A percentile compares a stretch with the other conserved stretches of the same genome.
These are phyloP conservation scores for Laupala kohalensis DNA, from an alignment of 1,140 invertebrate species.

Conservation along the genomic window DNA sequence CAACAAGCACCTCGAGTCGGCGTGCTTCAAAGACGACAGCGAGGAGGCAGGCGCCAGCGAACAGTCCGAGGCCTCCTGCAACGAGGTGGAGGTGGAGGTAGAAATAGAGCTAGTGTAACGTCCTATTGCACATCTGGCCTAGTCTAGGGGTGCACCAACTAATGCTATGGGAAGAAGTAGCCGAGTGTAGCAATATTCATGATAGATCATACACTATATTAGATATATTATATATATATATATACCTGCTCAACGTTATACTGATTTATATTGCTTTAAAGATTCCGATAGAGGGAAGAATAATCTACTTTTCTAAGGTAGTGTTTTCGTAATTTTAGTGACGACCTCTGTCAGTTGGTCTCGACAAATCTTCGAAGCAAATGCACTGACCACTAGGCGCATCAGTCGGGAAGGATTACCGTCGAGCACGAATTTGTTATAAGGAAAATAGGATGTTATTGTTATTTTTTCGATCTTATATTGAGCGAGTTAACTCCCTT, in stretches of 20 bases:
- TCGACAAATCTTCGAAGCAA: too few relatives aligned
- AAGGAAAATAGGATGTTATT: too few relatives aligned
- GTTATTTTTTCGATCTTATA: too few relatives aligned
- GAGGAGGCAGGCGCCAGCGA: neutral
- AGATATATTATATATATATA: too few relatives aligned
- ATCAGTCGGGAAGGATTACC: too few relatives aligned
- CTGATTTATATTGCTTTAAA: neutral
- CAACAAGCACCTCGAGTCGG: constrained; percentile 96
- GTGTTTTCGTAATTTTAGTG: neutral
- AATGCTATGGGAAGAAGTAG: neutral
- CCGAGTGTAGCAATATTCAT: neutral
- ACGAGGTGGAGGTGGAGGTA: constrained; percentile 5
- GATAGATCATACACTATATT: neutral
- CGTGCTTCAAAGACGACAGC: constrained; percentile 69
- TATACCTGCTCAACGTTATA: neutral
- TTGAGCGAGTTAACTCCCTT: too few relatives aligned
- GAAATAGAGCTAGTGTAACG: neutral
- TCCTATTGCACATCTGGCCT: neutral
- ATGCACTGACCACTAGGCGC: too few relatives aligned
- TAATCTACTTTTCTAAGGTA: neutral
- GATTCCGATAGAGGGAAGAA: neutral
- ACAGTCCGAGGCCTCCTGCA: constrained; percentile 25
- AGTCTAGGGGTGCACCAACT: neutral
- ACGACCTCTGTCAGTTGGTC: too few relatives aligned
- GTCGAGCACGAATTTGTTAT: too few relatives aligned